phyloP scores from a whole-genome alignment of 2,113 vertebrate species.

The Platysteira castanea region DNA sequence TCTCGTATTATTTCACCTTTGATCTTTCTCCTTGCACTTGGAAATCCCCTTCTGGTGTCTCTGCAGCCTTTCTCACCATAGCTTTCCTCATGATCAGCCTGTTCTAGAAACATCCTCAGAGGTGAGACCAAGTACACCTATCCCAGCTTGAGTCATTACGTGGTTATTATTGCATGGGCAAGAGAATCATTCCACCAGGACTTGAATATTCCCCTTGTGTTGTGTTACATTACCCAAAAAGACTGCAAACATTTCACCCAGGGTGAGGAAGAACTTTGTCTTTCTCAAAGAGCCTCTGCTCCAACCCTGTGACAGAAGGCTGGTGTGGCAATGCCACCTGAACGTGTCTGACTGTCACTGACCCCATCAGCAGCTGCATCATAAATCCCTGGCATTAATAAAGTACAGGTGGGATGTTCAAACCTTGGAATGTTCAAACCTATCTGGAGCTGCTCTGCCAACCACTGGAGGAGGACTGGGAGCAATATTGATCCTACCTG shows the following conservation, averaged over 20 bases:
- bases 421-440: not conserved
- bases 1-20: not conserved
- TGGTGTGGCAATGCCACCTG: fast-evolving
- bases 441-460: not conserved
- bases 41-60: not conserved
- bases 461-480: not conserved
- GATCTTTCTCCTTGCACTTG: not conserved
- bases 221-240: not conserved
- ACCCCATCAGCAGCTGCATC: not conserved
- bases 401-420: not conserved
- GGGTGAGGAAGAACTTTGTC: not conserved
- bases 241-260: not conserved
- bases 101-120: not conserved
- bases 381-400: fast-evolving
- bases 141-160: not conserved
- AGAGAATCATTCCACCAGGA: not conserved
- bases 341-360: not conserved
- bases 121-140: not conserved
- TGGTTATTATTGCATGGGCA: not conserved
- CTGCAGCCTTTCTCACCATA: not conserved
- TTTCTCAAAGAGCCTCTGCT: not conserved
- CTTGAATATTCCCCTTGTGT: not conserved
- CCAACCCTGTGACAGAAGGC: not conserved
- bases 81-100: not conserved
- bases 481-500: not conserved